Evolutionary conservation across 1,140 invertebrate species (phyloP), one percentile per base, ranked within the genome.

Genomic region (Zaprionus lachaisei): DNA sequence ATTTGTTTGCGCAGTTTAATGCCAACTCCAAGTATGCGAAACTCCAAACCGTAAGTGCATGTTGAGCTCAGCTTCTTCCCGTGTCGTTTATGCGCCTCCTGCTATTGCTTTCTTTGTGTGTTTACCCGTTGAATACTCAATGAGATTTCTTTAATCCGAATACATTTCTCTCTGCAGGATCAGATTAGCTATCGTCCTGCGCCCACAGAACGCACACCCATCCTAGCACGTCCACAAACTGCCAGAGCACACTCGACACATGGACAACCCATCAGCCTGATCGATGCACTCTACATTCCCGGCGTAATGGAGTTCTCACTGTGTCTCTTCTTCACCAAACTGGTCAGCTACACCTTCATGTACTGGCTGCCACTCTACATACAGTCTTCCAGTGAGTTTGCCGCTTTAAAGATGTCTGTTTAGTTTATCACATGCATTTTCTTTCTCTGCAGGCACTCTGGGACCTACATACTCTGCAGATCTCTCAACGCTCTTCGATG

Each of bases 351-450:
- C 92, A 99, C 98, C 66, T 99, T 99, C 93, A 95, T 99, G 12
- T 99, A 97, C 92, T 99, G 98, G 98, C 94, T 99, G 77, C 98
- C 98, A 55, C 93, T 96, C 15, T 99, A 99, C 83, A 98, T 99
- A 62, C 95, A 95, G 57, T 94, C 94, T 63, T 96, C 96, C 72
- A 97, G 98, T 98, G 92, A 96, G 95, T 95, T n/a, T 51, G 4
- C 1, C 3, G 1, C 9, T 1, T 9, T 22, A 17, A 17, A 9
- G 41, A 20, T 0, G n/a, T 7, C 17, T n/a, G 3, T 47, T 7
- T 7, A 47, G 6, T 4, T 3, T 22, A 2, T 4, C 5, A 34
- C 12, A 15, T 22, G 12, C 22, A 57, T 7, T 44, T 2, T 34
- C 11, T 22, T 34, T 63, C 22, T 49, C 17, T 64, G 22, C 91